Conservation (phyloP, 1,140 invertebrate species). For the Aporrectodea caliginosa region DNA sequence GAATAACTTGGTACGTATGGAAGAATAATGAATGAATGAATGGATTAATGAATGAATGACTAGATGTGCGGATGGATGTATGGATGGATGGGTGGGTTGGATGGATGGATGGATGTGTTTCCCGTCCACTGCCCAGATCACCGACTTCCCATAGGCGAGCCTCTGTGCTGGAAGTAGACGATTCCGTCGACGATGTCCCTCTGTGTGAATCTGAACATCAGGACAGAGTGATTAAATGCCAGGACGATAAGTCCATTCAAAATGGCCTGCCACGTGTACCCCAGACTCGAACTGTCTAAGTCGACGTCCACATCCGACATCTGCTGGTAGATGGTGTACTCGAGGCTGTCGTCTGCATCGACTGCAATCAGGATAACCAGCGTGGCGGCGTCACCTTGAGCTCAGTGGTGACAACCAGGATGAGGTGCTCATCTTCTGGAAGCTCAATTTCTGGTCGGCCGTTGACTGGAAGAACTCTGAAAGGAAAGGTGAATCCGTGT, state of each 20-base stretch:
- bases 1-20: too few species aligned
- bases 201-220: constrained; percentile 66
- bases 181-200: constrained; percentile 70
- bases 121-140: constrained; percentile 72
- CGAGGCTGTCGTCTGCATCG: neutral
- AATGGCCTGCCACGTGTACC: constrained; percentile 71
- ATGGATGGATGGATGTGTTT: too few species aligned
- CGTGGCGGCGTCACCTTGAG: constrained; percentile 35
- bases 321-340: constrained; percentile 58
- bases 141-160: constrained; percentile 69
- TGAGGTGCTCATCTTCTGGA: constrained; percentile 35
- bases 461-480: constrained; percentile 69
- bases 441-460: constrained; percentile 69
- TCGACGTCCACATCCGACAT: constrained; percentile 78
- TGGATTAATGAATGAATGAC: too few species aligned
- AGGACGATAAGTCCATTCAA: constrained; percentile 66
- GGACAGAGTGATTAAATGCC: constrained; percentile 39
- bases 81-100: too few species aligned
- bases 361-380: neutral
- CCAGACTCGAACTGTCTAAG: constrained; percentile 72
- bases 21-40: too few species aligned
- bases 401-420: constrained; percentile 50
- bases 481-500: constrained; percentile 63
- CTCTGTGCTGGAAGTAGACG: constrained; percentile 78
- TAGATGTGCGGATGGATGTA: too few species aligned